Base-by-base conservation (phyloP, 2,888 invertebrate genomes). In the Catocala sponsa region DNA sequence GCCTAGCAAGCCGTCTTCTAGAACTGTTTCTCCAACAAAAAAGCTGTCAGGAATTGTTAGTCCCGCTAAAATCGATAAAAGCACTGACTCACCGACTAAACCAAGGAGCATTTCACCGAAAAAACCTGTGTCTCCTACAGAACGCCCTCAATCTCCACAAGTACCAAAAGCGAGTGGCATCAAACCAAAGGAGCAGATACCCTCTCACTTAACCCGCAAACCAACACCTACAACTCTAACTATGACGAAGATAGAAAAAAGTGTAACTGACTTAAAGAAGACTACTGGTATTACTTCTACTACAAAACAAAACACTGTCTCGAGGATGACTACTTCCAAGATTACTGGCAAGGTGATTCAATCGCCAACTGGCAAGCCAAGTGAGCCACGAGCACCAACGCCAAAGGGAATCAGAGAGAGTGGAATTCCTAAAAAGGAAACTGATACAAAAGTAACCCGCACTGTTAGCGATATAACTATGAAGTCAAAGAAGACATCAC, bases 401-500 rank as follows among this genome's bases (percentile, higher is more conserved):
- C 84, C 90, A 9, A 92, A 94, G 73, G 87, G 87, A 0, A 58
- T 80, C 9, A 86, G 85, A 72, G 90, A 91, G 43, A 91, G 88
- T 1, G 83, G 86, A 4, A 85, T 82, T 13, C 85, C 91, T 48
- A 95, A 87, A 65, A 92, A 89, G 74, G 89, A 90, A 52, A 65
- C 64, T 13, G 94, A 95, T 47, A 66, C 78, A 15, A 95, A 95
- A 84, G 92, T 95, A 47, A 92, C 91, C 4, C 92, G 96, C 44
- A 95, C 96, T 25, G 87, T 92, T 5, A 96, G 95, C 79, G 96
- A 96, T 60, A 93, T 93, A 58, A 83, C 94, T n/a, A 91, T 95
- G 7, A 96, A 95, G 82, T 83, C 91, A 0, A 91, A 91, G 68
- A 92, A 92, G 76, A 77, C 75, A 68, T 84, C 91, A 0, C 92